Evolutionary conservation across 2,113 vertebrate species (phyloP), one percentile per base, ranked within the genome.

Genomic region (Mustela nigripes): DNA sequence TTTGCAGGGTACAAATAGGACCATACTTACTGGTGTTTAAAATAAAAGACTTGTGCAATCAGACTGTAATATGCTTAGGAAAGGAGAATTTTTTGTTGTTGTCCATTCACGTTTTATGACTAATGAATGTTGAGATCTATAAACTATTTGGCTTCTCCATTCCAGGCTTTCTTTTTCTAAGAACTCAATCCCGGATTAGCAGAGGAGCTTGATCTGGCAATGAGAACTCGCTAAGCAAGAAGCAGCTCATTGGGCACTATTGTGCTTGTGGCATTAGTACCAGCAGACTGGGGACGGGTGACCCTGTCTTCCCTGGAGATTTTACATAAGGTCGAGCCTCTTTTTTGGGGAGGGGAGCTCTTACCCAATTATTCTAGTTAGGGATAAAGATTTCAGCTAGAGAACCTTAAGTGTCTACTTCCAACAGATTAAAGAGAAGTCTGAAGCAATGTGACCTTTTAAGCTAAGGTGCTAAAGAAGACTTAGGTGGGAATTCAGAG

Each of bases 81-180:
- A 94, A 33, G 3, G 8, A 65, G n/a, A 31, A 33, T 10, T 80
- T 97, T 83, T 50, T 22, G 48, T 36, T 83, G 67, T 76, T 91
- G 39, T 94, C 97, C 65, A 90, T 71, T 78, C 74, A 48, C 94
- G 31, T 79, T 84, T 95, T 79, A 45, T 73, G n/a, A 94, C 24
- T 87, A 71, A 71, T 82, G 58, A 45, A 73, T 73, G 21, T 33
- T 53, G 63, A 87, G 4, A 42, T 91, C n/a, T 10, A 58, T 45
- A 45, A 84, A 45, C 36, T 74, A 53, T 74, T 74, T 33, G 81
- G 36, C 36, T 63, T 94, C 36, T 45, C 28, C 87, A 4, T 78
- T 90, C 39, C 71, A 24, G 24, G 60, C 14, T 90, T 94, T 76
- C n/a, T 45, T 94, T 18, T 78, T 24, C 16, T 42, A 89, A 90